Evolutionary conservation across 2,888 invertebrate species (phyloP).

Genomic region (Drosophila cognata): DNA sequence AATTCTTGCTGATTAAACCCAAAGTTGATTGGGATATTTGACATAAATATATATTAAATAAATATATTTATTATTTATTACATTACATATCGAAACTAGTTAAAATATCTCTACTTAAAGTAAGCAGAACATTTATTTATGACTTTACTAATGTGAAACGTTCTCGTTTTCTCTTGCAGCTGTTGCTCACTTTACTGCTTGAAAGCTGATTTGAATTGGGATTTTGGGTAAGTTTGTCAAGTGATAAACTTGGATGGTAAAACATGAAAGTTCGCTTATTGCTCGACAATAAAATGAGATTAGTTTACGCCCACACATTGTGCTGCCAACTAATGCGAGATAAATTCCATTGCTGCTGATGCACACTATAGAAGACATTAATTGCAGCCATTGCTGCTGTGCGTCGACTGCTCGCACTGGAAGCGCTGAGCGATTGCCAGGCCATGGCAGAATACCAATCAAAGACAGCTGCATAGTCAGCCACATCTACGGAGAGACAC

Average conservation of each 20-base stretch:
- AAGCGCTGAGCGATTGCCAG: constrained; percentile 44
- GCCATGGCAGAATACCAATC: constrained; percentile 42
- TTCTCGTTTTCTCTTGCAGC: neutral
- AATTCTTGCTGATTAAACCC: neutral
- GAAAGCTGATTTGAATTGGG: neutral
- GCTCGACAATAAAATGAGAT: constrained; percentile 2
- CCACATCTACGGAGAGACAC: neutral
- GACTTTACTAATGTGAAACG: neutral
- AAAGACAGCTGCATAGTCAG: constrained; percentile 23
- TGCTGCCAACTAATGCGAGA: neutral
- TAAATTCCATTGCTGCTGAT: constrained; percentile 18
- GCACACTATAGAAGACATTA: constrained; percentile 17
- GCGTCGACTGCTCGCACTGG: constrained; percentile 18
- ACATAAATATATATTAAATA: neutral
- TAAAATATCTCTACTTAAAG: no score
- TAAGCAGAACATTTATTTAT: neutral
- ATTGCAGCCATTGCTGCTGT: constrained; percentile 25
- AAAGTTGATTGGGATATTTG: neutral
- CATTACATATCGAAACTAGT: no score
- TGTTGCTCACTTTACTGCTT: neutral
- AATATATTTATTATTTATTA: neutral
- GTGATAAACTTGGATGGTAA: constrained; percentile 6
- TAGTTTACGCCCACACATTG: constrained; percentile 1
- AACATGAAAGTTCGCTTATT: neutral
- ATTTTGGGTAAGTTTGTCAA: constrained; percentile 2